Evolutionary conservation across 2,888 invertebrate species (phyloP).

Genomic region (Ariolimax columbianus): DNA sequence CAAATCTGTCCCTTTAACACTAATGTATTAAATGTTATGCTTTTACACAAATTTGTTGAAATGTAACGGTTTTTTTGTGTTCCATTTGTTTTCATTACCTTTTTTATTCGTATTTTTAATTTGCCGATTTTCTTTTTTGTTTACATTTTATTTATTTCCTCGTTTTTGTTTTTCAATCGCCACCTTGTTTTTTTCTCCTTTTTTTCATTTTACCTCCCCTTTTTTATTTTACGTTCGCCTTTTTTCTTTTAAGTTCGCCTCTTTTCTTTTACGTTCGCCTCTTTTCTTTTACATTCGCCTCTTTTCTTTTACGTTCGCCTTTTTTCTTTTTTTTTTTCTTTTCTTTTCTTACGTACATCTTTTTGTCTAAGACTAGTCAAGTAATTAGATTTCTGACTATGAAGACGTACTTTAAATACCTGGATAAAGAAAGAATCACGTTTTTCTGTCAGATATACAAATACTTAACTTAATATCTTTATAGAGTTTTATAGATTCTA

Average conservation of each 20-base stretch:
- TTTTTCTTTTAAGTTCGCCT: background rate
- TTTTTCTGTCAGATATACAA: no score
- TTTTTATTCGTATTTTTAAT: background rate
- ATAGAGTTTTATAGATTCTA: no score
- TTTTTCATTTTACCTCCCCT: background rate
- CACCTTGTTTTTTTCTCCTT: background rate
- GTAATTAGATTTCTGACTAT: no score
- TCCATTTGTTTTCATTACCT: background rate
- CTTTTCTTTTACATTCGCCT: background rate
- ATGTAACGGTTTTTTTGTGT: background rate
- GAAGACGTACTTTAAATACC: no score
- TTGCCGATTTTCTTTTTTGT: background rate
- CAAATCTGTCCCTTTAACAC: no score
- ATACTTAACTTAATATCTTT: no score
- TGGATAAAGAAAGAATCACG: no score
- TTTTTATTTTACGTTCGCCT: background rate
- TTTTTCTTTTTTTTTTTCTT: no score
- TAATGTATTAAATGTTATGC: no score
- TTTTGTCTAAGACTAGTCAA: no score
- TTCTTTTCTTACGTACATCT: no score
- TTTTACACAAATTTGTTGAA: no score
- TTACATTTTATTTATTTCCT: conserved; percentile 1
- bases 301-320: background rate
- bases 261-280: background rate
- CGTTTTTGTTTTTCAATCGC: background rate